A percentile compares a stretch with the other conserved stretches of the same genome.
phyloP scores from a whole-genome alignment of 2,888 invertebrate species.

The Pyrocoelia pectoralis region DNA sequence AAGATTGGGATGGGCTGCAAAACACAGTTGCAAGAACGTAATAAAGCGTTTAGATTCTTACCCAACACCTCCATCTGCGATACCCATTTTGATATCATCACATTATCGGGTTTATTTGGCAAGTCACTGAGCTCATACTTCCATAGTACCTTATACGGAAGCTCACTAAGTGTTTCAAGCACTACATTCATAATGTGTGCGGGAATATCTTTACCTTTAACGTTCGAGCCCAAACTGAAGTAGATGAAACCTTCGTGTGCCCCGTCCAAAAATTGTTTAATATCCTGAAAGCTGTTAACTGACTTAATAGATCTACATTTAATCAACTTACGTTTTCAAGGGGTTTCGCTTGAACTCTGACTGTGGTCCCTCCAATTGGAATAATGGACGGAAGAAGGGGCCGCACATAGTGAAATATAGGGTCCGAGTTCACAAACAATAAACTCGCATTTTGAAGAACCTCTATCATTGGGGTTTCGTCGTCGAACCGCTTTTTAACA shows the following conservation, averaged over 20 bases:
- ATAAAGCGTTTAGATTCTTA: background rate
- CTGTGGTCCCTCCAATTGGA: constrained; percentile 46
- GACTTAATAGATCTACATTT: background rate
- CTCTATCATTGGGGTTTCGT: constrained; percentile 26
- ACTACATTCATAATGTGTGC: constrained; percentile 48
- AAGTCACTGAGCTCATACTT: constrained; percentile 54
- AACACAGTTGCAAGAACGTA: too few species aligned
- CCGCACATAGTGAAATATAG: constrained; percentile 48
- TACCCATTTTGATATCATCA: background rate
- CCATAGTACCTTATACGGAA: constrained; percentile 59
- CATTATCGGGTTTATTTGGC: constrained; percentile 9
- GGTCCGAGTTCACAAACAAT: constrained; percentile 52
- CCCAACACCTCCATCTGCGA: background rate
- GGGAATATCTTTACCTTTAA: constrained; percentile 53
- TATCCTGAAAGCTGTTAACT: background rate
- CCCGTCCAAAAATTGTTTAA: background rate
- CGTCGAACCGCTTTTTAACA: constrained; percentile 47
- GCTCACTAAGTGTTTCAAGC: constrained; percentile 51
- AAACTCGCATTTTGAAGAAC: constrained; percentile 49
- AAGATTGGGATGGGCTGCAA: background rate
- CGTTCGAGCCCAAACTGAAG: constrained; percentile 59
- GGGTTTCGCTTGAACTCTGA: background rate
- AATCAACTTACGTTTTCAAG: background rate
- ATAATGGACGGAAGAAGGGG: constrained; percentile 52
- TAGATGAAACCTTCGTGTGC: constrained; percentile 56